These are phyloP conservation scores for Aviceda subcristata DNA, from an alignment of 2,113 vertebrate genomes.

Conservation along the genomic window DNA sequence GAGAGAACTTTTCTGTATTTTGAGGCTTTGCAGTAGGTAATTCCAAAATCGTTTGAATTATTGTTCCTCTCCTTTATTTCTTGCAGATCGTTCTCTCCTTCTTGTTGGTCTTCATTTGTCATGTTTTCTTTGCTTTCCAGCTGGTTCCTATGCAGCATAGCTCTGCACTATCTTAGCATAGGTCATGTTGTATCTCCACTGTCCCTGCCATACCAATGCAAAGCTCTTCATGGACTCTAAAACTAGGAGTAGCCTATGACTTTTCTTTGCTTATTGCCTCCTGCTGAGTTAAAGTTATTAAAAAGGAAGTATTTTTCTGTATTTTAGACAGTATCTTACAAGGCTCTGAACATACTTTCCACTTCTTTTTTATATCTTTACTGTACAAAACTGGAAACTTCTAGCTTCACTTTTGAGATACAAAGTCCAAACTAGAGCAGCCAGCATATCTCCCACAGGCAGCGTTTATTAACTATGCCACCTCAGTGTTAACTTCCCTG, in stretches of 20 bases:
- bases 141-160: background rate
- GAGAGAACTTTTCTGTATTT: background rate
- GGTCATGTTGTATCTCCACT: background rate
- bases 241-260: background rate
- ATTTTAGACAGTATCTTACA: background rate
- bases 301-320: background rate
- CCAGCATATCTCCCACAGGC: background rate
- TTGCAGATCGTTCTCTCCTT: background rate
- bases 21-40: background rate
- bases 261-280: background rate
- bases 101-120: background rate
- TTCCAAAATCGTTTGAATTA: background rate
- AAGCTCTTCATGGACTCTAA: background rate
- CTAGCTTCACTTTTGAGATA: background rate
- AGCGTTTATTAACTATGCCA: fast-evolving
- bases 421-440: background rate
- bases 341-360: background rate
- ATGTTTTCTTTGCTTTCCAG: background rate
- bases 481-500: background rate
- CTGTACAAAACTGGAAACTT: background rate
- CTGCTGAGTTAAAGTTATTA: background rate
- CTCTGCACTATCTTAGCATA: background rate
- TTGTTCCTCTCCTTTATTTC: background rate
- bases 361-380: background rate
- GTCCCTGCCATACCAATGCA: background rate